A percentile compares a stretch with the other conserved stretches of the same genome.
phyloP scores from a whole-genome alignment of 2,888 invertebrate species.

The Pharmacophagus antenor region DNA sequence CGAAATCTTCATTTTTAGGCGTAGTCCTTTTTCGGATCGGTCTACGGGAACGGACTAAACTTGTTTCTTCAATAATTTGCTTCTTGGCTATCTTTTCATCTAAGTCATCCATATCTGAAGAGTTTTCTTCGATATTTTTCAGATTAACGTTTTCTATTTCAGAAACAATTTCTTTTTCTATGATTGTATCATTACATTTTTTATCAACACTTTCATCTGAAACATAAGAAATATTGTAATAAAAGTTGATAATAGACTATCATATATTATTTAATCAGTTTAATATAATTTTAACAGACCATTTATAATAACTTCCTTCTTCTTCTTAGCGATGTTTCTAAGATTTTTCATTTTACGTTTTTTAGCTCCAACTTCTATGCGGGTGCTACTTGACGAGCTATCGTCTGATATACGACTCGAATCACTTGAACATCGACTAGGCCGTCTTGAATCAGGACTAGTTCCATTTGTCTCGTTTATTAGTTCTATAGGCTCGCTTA shows the following conservation, averaged over 20 bases:
- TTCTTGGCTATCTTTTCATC: conserved; percentile 57
- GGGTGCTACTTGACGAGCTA: conserved; percentile 63
- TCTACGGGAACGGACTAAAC: conserved; percentile 65
- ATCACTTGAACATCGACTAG: conserved; percentile 71
- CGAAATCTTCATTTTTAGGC: conserved; percentile 85
- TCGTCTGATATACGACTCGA: conserved; percentile 72
- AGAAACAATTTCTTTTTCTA: conserved; percentile 43
- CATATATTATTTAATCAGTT: not conserved
- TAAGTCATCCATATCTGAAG: conserved; percentile 69
- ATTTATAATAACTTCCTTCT: conserved; percentile 47
- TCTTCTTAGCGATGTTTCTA: conserved; percentile 51
- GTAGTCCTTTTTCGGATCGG: conserved; percentile 85
- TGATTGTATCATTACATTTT: conserved; percentile 42
- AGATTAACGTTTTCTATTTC: conserved; percentile 52
- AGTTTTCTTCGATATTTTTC: conserved; percentile 70
- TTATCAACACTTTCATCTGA: conserved; percentile 51
- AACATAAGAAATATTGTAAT: conserved; percentile 35
- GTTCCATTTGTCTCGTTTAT: conserved; percentile 48
- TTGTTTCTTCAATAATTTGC: conserved; percentile 36
- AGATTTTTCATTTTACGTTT: conserved; percentile 59
- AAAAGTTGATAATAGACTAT: not conserved
- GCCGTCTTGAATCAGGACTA: conserved; percentile 62
- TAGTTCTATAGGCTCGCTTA: conserved; percentile 52
- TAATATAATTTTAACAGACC: conserved; percentile 42
- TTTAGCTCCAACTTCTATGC: conserved; percentile 52